A percentile compares a stretch with the other conserved stretches of the same genome.
Conservation (phyloP, 2,888 invertebrate species). For the Drosophila mimetica region DNA sequence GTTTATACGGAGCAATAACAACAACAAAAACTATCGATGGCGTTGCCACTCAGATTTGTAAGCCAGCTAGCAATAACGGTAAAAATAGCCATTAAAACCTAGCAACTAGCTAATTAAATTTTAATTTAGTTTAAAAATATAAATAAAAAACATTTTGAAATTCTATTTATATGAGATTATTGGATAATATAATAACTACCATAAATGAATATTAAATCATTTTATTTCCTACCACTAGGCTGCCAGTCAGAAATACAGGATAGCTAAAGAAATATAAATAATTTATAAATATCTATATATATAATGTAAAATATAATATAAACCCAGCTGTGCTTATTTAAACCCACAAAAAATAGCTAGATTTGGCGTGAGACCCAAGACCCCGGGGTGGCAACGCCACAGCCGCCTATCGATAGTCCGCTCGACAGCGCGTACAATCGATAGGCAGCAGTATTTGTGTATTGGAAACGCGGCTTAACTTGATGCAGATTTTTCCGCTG, state of each 20-base stretch:
- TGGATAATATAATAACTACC: no score
- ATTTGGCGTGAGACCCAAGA: background rate
- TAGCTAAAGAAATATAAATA: no score
- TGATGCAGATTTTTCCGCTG: conserved; percentile 29
- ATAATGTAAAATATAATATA: no score
- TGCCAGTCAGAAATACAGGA: no score
- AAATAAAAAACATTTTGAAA: no score
- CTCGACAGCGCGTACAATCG: conserved; percentile 8
- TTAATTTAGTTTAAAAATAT: no score
- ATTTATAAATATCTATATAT: no score
- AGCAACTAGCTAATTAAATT: no score
- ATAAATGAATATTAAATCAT: no score
- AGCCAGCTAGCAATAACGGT: conserved; percentile 3
- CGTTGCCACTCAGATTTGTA: conserved; percentile 11
- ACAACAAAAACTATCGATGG: conserved; percentile 8
- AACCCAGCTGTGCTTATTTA: no score
- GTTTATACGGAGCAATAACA: conserved; percentile 11
- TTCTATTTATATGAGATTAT: no score
- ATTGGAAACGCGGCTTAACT: conserved; percentile 35
- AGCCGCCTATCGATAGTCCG: background rate
- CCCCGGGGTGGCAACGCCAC: background rate
- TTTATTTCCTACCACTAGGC: no score
- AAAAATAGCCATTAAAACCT: background rate
- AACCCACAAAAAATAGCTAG: background rate
- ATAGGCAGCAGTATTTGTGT: conserved; percentile 16